Evolutionary conservation across 2,888 invertebrate genomes (phyloP).

Genomic region (Subacronicta megacephala): DNA sequence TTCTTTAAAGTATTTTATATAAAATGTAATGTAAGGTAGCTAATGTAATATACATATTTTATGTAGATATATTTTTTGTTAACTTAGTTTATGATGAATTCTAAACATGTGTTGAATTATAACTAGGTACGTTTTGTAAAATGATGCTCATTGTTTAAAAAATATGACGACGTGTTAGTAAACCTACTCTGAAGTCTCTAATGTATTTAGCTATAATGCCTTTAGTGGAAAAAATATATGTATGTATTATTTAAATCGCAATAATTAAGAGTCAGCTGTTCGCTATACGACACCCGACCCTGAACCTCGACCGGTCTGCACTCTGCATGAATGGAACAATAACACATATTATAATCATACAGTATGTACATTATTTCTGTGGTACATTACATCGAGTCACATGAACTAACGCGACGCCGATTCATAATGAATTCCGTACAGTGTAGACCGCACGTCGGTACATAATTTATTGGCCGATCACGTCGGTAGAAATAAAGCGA

Average conservation of each 20-base stretch:
- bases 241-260: constrained; percentile 39
- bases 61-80: not conserved
- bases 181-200: constrained; percentile 23
- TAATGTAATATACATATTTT: no score
- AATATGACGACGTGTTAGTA: constrained; percentile 31
- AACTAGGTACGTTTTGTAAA: constrained; percentile 33
- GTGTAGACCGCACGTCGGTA: constrained; percentile 38
- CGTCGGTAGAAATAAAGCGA: constrained; percentile 56
- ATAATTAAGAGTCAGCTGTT: constrained; percentile 73
- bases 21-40: no score
- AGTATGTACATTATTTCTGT: constrained; percentile 52
- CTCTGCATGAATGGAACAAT: constrained; percentile 77
- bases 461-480: constrained; percentile 53
- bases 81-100: constrained; percentile 11
- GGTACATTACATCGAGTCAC: constrained; percentile 42
- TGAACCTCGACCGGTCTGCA: constrained; percentile 69
- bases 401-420: constrained; percentile 37
- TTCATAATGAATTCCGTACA: constrained; percentile 45
- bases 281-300: constrained; percentile 70
- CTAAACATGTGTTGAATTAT: constrained; percentile 23
- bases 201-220: constrained; percentile 9
- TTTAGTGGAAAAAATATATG: constrained; percentile 17
- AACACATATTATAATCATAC: constrained; percentile 69
- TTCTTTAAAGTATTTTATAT: no score
- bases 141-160: constrained; percentile 48